Percentiles rank a stretch among this genome's conserved stretches.
Evolutionary conservation across 2,797 vertebrate species (phyloP).

Genomic region (Psittacula derbiana): DNA sequence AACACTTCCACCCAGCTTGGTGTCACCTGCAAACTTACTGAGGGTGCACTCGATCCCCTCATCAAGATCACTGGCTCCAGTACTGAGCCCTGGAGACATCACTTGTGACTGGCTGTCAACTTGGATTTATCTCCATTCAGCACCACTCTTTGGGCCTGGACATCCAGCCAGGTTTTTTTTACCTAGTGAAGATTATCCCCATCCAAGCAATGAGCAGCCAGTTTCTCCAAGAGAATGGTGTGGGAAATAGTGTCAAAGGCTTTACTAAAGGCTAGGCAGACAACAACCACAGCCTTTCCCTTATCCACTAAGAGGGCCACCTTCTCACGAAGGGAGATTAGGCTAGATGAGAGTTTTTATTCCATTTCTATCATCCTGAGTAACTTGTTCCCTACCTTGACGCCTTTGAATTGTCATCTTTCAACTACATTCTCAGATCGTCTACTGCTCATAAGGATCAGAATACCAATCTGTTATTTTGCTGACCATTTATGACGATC

Average conservation of each 20-base stretch:
- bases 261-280: not conserved
- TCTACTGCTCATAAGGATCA: not conserved
- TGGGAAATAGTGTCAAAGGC: not conserved
- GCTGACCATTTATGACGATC: not conserved
- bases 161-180: not conserved
- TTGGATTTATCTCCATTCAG: not conserved
- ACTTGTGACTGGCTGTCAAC: rapidly evolving
- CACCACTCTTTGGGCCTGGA: not conserved
- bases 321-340: not conserved
- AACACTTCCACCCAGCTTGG: not conserved
- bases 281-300: not conserved
- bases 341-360: not conserved
- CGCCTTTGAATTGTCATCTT: not conserved
- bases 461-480: not conserved
- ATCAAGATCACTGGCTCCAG: not conserved
- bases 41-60: not conserved
- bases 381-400: not conserved
- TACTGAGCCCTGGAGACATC: not conserved
- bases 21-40: not conserved
- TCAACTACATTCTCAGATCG: not conserved
- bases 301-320: not conserved
- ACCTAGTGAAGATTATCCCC: not conserved
- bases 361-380: not conserved
- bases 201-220: not conserved
- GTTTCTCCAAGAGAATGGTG: not conserved